A percentile compares a stretch with the other conserved stretches of the same genome.
These are phyloP conservation scores for Trachythela sp. DNA, from an alignment of 64 coral and sea anemone species.

Conservation along the genomic window DNA sequence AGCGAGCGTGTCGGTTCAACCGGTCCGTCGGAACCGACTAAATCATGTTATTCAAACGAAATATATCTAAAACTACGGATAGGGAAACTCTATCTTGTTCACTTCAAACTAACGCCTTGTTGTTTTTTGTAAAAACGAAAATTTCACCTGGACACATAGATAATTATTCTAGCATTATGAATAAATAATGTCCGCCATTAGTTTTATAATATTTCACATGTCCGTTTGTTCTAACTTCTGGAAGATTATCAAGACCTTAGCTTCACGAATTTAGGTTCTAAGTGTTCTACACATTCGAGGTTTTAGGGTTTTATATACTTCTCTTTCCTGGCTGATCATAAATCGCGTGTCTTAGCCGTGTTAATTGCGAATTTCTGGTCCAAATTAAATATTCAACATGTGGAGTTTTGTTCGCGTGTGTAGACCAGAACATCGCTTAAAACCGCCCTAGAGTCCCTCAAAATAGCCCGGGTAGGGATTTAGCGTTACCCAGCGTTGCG, in stretches of 20 bases:
- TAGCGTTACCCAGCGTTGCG: not conserved
- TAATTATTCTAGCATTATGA: constrained; percentile 35
- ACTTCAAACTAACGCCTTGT: not conserved
- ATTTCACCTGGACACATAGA: constrained; percentile 30
- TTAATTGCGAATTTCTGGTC: constrained; percentile 19
- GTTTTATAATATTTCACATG: not conserved
- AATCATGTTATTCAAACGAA: not conserved
- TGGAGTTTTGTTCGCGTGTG: not conserved
- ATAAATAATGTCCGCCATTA: constrained; percentile 26
- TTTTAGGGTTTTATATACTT: not conserved
- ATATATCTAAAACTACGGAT: not conserved
- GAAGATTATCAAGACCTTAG: not conserved
- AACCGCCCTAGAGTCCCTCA: not conserved
- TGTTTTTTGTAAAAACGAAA: not conserved
- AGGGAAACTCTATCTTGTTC: not conserved
- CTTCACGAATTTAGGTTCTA: not conserved
- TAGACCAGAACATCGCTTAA: not conserved
- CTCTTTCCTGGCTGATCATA: not conserved
- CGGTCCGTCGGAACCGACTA: not conserved
- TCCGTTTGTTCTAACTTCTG: not conserved
- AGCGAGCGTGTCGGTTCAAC: not conserved
- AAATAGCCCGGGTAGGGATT: no score
- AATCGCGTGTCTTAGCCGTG: not conserved
- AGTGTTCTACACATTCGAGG: not conserved
- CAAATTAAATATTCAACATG: constrained; percentile 33